Evolutionary conservation across 30 jellyfish, hydroid and myxozoan species (phyloP), one percentile per base, ranked within the genome.

Genomic region (Catostylus mosaicus): DNA sequence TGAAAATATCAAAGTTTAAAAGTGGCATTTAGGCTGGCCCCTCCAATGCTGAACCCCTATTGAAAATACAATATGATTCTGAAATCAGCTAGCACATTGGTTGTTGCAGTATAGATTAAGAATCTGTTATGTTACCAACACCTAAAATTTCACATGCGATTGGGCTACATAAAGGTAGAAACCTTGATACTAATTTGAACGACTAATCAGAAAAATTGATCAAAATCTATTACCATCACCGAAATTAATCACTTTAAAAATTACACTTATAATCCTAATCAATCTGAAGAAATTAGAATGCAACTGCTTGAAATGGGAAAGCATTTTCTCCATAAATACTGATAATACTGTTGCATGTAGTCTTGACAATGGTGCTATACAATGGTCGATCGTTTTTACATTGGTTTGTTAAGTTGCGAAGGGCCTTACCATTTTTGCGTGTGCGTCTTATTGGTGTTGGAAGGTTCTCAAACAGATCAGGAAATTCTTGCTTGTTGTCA

Each of bases 321-420:
- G 92, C 35, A 37, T 69, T 72, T 23, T 82, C 73, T 10, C 48
- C 66, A 33, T 69, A 82, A 20, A 68, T 61, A 40, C 43, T 59
- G 31, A 77, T 86, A 51, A 75, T 66, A 68, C 88, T 86, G 83
- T 88, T 76, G 77, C 89, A 86, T 0, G 90, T 33, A n/a, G 96
- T 54, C 60, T 86, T 86, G 33, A 86, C 89, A 34, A 86, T 67
- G n/a, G 96, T 86, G 74, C 96, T 86, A 86, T 86, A 86, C 82
- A 86, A 70, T 1, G 96, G 96, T 18, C 62, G 51, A 73, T 64
- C 89, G 12, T 30, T 46, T 33, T 40, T 52, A 67, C 61, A 46
- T 0, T 62, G 67, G 43, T 57, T 46, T 0, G 63, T 14, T 26
- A 75, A n/a, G 77, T 62, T 70, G 63, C 34, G 40, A 9, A 48